Evolutionary conservation across 37 sponge, comb jelly and placozoan species (phyloP).

Genomic region (Halichondria panicea): DNA sequence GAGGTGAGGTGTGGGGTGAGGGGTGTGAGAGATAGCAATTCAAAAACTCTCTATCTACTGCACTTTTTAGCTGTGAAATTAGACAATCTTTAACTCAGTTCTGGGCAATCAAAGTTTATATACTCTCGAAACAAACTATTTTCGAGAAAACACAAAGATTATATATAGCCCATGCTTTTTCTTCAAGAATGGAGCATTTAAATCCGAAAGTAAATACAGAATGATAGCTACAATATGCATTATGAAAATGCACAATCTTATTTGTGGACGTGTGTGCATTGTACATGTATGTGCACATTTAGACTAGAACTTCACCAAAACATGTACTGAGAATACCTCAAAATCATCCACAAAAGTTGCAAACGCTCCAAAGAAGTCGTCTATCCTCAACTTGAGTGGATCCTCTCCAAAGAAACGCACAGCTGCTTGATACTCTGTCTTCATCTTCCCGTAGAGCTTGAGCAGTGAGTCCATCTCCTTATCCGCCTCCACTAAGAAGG

Average conservation of each 20-base stretch:
- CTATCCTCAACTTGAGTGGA: constrained; percentile 52
- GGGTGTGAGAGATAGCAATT: neutral
- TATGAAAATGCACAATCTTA: no score
- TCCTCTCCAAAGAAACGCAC: constrained; percentile 80
- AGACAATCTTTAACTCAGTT: no score
- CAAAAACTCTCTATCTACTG: neutral
- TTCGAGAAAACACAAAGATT: no score
- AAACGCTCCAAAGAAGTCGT: constrained; percentile 84
- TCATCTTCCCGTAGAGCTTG: constrained; percentile 49
- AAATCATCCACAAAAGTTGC: constrained; percentile 69
- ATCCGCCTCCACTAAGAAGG: constrained; percentile 61
- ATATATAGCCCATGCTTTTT: no score
- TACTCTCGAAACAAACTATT: no score
- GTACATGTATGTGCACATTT: no score
- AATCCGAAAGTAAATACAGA: no score
- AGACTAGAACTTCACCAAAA: neutral
- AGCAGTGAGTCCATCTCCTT: constrained; percentile 25
- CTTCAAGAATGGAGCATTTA: no score
- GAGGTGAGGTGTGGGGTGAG: neutral
- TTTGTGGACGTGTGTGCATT: no score
- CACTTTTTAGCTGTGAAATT: no score
- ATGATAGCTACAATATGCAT: no score
- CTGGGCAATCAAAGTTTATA: no score
- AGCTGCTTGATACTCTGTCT: constrained; percentile 46
- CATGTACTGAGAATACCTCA: constrained; percentile 27